Conservation (phyloP, 2,113 vertebrate species). For the Stictonetta naevosa region DNA sequence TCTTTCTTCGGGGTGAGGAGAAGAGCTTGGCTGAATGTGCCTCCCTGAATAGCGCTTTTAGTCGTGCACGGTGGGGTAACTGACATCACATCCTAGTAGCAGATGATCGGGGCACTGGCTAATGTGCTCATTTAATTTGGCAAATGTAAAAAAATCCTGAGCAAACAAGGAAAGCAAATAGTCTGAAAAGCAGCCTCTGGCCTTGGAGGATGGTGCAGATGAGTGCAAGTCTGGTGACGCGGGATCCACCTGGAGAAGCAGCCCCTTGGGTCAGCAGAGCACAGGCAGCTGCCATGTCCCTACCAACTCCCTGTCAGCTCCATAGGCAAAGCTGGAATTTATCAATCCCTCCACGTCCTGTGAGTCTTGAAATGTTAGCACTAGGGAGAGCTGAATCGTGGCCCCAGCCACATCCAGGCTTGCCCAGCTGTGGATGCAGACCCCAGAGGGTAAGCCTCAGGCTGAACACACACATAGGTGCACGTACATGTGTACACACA, state of each 20-base stretch:
- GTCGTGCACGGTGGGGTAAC: neutral
- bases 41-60: neutral
- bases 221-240: neutral
- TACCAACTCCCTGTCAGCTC: neutral
- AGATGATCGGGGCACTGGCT: neutral
- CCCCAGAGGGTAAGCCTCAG: neutral
- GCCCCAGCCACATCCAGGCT: neutral
- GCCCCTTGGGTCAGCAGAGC: neutral
- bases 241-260: neutral
- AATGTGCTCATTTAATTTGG: neutral
- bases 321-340: neutral
- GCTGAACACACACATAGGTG: neutral
- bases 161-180: neutral
- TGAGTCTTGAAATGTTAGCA: neutral
- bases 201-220: neutral
- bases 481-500: fast-evolving
- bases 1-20: neutral
- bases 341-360: neutral
- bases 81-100: neutral
- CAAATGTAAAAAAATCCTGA: neutral
- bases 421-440: neutral
- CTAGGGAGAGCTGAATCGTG: neutral
- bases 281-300: neutral
- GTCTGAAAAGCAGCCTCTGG: neutral
- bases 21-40: neutral